Conservation (phyloP, 64 coral and sea anemone species). For the Porites lutea region DNA sequence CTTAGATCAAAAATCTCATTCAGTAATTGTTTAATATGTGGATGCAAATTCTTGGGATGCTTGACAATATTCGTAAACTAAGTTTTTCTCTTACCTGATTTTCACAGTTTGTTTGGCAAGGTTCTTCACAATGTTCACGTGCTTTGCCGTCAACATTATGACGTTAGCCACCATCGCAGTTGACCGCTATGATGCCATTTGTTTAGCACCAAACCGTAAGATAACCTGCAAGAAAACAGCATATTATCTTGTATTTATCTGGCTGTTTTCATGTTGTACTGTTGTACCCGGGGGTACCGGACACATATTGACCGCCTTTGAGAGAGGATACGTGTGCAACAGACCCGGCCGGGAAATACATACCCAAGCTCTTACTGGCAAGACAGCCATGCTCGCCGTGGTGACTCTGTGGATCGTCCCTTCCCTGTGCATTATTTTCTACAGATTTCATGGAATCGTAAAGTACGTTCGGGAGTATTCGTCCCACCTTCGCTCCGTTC, state of each 20-base stretch:
- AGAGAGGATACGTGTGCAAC: constrained; percentile 5
- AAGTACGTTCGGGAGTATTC: constrained; percentile 57
- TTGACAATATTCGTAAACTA: background rate
- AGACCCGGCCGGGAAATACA: constrained; percentile 21
- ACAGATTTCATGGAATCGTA: constrained; percentile 56
- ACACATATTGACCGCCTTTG: constrained; percentile 28
- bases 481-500: constrained; percentile 32
- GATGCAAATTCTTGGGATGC: no score
- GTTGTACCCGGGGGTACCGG: constrained; percentile 45
- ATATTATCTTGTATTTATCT: constrained; percentile 39
- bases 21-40: no score
- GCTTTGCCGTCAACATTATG: constrained; percentile 73
- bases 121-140: constrained; percentile 73
- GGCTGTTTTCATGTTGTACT: constrained; percentile 57
- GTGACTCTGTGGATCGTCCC: constrained; percentile 63
- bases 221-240: constrained; percentile 42
- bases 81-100: background rate
- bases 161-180: constrained; percentile 64
- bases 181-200: constrained; percentile 78
- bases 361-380: constrained; percentile 1
- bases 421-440: constrained; percentile 51
- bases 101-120: constrained; percentile 49
- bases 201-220: constrained; percentile 38
- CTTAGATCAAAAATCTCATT: no score
- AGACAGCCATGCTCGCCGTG: constrained; percentile 52